Evolutionary conservation across 2,113 vertebrate genomes (phyloP), one percentile per base, ranked within the genome.

Genomic region (Puffinus mauretanicus): DNA sequence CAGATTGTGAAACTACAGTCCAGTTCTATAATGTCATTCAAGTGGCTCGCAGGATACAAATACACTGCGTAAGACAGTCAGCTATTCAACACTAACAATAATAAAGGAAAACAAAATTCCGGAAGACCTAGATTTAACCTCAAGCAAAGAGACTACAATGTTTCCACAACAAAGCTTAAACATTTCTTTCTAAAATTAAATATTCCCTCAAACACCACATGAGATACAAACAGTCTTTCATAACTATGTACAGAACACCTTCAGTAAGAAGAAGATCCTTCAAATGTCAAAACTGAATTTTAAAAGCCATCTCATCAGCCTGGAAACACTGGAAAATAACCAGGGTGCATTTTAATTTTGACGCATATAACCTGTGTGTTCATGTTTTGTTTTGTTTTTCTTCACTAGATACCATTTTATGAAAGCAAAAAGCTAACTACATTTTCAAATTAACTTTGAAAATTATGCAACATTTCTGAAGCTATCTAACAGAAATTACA

Each of bases 101-200:
- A 16, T 7, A 57, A 52, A 67, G 44, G 51, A 82, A 86, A 93
- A 79, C 8, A 71, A 75, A 77, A 49, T 61, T 69, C 73, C 61
- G 22, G 26, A 57, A 90, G 54, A 82, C 49, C 13, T 9, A 49
- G 32, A 81, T 82, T n/a, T 88, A 60, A 88, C 44, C 62, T 87
- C 65, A 70, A 54, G 72, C 42, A 42, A 83, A 83, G 32, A 62
- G 13, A 77, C 30, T 46, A 40, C 52, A 54, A 7, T 19, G 49
- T 58, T 84, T 82, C 86, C 91, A 94, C 24, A 89, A 89, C 30
- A 88, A 88, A 94, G 44, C 52, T 93, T 61, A 86, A 85, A 81
- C 24, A 26, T 11, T 52, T 89, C 22, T 55, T 84, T 47, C 61
- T 72, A 85, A 78, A 96, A 85, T 38, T 80, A 86, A 93, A 79